Base-by-base conservation (phyloP, 2,113 vertebrate genomes). In the Uropsilus gracilis region DNA sequence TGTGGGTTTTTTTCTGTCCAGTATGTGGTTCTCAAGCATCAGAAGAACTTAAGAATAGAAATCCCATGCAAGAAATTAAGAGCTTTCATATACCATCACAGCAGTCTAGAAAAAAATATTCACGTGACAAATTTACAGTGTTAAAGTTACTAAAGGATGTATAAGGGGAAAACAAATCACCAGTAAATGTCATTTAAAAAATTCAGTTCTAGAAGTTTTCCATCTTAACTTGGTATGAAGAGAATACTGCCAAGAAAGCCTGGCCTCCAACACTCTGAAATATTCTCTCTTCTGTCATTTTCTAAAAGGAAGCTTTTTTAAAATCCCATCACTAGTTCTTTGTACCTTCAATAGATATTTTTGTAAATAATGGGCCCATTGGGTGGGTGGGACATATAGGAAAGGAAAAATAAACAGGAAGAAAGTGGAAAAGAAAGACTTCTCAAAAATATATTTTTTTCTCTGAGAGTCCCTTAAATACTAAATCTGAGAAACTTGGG, bases 141-240 rank as follows among this genome's bases (percentile, higher is more conserved):
- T 88, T 80, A 89, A 92, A 75, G 30, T 85, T 94, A 82, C 68
- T 75, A 68, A 93, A 95, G 61, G 76, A 50, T 9, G 82, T 64
- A 34, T 30, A 39, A 37, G 42, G 24, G 18, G 34, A 34, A 53
- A 89, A 77, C 37, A n/a, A 86, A 59, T 8, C 57, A 83, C 24
- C 69, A 50, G 30, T 77, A 82, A 95, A 81, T 87, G 61, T 44
- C 82, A 88, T 91, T 95, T 61, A 5, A 24, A 89, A 82, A 91
- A 17, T 75, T 86, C 14, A 48, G 42, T 61, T 94, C 50, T 94
- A 20, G 30, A 30, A 55, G 64, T 44, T 92, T 95, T 76, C 48
- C 61, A 7, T 94, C 57, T 39, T 81, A 30, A 71, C 46, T 32
- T 78, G 16, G 73, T 80, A 44, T 39, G 17, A 81, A 16, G 39